phyloP scores from a whole-genome alignment of 2,888 invertebrate genomes.

The Latrodectus elegans region DNA sequence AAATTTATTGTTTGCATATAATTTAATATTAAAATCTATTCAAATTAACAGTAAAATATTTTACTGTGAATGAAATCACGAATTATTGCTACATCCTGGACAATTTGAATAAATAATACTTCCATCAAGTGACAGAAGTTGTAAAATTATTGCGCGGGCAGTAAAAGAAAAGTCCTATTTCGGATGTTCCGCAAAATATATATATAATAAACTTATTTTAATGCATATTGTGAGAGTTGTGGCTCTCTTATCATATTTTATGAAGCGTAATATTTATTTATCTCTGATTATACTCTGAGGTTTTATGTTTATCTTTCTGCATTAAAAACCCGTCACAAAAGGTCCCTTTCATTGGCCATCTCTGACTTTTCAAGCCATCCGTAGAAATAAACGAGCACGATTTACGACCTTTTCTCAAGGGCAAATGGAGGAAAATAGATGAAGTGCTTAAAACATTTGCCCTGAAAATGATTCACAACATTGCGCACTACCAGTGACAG shows the following conservation, averaged over 20 bases:
- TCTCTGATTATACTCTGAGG: neutral
- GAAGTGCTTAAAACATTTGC: constrained; percentile 17
- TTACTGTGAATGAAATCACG: too few species aligned
- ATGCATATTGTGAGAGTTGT: neutral
- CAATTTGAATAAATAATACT: too few species aligned
- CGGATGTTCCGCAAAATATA: too few species aligned
- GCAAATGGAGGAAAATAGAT: neutral
- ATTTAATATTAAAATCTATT: too few species aligned
- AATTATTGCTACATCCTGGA: too few species aligned
- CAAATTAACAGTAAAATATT: too few species aligned
- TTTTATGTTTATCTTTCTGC: constrained; percentile 5
- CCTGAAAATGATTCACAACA: constrained; percentile 15
- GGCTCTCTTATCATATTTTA: constrained; percentile 4
- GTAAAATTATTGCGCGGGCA: too few species aligned
- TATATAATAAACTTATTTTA: neutral
- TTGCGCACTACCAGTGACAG: neutral
- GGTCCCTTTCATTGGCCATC: too few species aligned
- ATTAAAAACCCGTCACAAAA: neutral
- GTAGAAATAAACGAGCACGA: neutral
- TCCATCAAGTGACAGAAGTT: too few species aligned
- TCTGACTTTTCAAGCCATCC: neutral
- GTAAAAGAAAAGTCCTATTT: too few species aligned
- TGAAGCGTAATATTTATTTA: neutral
- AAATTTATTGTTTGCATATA: too few species aligned
- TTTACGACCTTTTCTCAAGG: constrained; percentile 4